These are phyloP conservation scores for Raillietiella orientalis DNA, from an alignment of 2,888 invertebrate genomes.

Conservation along the genomic window DNA sequence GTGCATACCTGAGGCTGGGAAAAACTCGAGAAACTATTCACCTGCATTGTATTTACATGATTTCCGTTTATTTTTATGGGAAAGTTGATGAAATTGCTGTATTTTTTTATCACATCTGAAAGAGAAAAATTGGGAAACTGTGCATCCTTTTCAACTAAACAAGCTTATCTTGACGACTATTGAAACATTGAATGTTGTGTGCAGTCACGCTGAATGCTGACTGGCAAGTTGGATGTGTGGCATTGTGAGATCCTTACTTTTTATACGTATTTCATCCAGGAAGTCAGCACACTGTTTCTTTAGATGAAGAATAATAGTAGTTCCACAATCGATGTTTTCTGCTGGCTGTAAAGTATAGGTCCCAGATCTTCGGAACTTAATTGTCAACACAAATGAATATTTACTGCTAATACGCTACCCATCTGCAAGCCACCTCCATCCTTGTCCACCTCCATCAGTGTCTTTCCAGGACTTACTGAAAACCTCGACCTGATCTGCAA, in stretches of 20 bases:
- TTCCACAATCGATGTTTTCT: slow-evolving; percentile 52
- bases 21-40: neutral
- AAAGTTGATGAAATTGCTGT: slow-evolving; percentile 86
- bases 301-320: slow-evolving; percentile 66
- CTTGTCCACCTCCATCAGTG: slow-evolving; percentile 21
- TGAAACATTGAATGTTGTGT: too few species aligned
- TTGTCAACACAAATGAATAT: slow-evolving; percentile 4
- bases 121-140: too few species aligned
- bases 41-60: slow-evolving; percentile 50
- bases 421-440: slow-evolving; percentile 63
- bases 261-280: slow-evolving; percentile 49
- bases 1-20: too few species aligned
- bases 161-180: too few species aligned
- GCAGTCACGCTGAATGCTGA: too few species aligned
- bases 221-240: too few species aligned
- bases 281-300: slow-evolving; percentile 64
- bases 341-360: slow-evolving; percentile 60
- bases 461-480: slow-evolving; percentile 37
- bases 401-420: slow-evolving; percentile 23
- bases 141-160: too few species aligned
- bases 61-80: slow-evolving; percentile 70
- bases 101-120: slow-evolving; percentile 58
- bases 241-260: slow-evolving; percentile 18
- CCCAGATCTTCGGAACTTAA: slow-evolving; percentile 26
- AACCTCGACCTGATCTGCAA: slow-evolving; percentile 75